Evolutionary conservation across 2,113 vertebrate species (phyloP), one percentile per base, ranked within the genome.

Genomic region (Chionodraco myersi): DNA sequence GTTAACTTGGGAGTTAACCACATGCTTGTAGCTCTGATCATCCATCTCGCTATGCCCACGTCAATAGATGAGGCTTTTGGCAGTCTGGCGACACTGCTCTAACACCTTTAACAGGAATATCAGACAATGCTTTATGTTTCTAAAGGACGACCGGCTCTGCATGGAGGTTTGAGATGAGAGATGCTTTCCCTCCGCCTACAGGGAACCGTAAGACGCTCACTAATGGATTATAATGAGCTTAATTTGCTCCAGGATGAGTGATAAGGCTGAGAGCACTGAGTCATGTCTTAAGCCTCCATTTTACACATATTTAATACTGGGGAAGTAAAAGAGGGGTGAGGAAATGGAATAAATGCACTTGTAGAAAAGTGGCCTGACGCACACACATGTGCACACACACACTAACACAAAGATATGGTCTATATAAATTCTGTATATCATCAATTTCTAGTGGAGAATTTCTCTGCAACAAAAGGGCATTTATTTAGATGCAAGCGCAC

Each of bases 221-320:
- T 90, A 91, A 92, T 88, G 88, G 89, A 92, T 88, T 86, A 77
- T 90, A 93, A 92, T 92, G 82, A 88, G 72, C 85, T 86, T 86
- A 88, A 92, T 92, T 90, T 86, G 84, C 86, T 89, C 67, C 66
- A 66, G 87, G 82, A 88, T 86, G 83, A 87, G 75, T 74, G 88
- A 91, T 91, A 88, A 89, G 86, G 70, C 86, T 71, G 77, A 72
- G 83, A 83, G 86, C 80, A 75, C 68, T 34, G 64, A 90, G 77
- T 65, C 86, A 73, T 79, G 64, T 89, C 78, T 81, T 80, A 84
- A 85, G 82, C 80, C 56, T 88, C n/a, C 58, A 77, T 84, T 85
- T 83, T 74, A 80, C 34, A 21, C 60, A 80, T 77, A 86, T 89
- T 89, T 85, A 85, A 91, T 77, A 79, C n/a, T n/a, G 26, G 30